These are phyloP conservation scores for Gasteruption jaculator DNA, from an alignment of 2,888 invertebrate species.

Conservation along the genomic window DNA sequence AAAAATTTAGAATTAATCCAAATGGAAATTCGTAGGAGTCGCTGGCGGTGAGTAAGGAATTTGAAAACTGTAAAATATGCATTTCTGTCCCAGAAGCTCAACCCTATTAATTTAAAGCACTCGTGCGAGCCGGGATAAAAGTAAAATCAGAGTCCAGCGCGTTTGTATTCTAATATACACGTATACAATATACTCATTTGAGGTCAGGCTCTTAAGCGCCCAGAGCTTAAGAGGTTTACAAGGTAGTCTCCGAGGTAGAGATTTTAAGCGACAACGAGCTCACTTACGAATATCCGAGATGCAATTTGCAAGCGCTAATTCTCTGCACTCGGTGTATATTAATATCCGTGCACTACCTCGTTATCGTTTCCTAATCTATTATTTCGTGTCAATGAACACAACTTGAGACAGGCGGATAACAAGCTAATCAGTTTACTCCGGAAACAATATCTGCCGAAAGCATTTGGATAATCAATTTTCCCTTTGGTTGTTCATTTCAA, in stretches of 20 bases:
- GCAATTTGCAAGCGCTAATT: slow-evolving; percentile 31
- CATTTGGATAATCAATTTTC: too few species aligned
- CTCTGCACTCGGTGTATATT: slow-evolving; percentile 21
- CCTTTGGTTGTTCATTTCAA: too few species aligned
- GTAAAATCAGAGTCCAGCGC: slow-evolving; percentile 22
- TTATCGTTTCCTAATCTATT: too few species aligned
- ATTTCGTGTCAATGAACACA: slow-evolving; percentile 21
- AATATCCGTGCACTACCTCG: slow-evolving; percentile 21
- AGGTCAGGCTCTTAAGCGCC: slow-evolving; percentile 34
- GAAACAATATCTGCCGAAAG: too few species aligned
- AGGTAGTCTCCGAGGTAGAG: slow-evolving; percentile 26
- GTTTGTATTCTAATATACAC: slow-evolving; percentile 11
- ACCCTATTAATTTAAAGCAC: too few species aligned
- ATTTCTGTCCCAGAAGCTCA: too few species aligned
- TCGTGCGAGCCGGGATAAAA: too few species aligned
- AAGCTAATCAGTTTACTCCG: too few species aligned
- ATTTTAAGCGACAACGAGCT: slow-evolving; percentile 32
- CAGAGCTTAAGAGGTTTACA: slow-evolving; percentile 29
- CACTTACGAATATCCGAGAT: slow-evolving; percentile 25
- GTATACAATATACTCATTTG: slow-evolving; percentile 24
- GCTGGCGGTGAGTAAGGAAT: slow-evolving; percentile 18
- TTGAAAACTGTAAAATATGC: too few species aligned
- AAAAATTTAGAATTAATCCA: not conserved
- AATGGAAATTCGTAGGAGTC: not conserved
- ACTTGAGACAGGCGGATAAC: slow-evolving; percentile 18